These are phyloP conservation scores for Coptotermes formosanus DNA, from an alignment of 1,140 invertebrate genomes.

Conservation along the genomic window DNA sequence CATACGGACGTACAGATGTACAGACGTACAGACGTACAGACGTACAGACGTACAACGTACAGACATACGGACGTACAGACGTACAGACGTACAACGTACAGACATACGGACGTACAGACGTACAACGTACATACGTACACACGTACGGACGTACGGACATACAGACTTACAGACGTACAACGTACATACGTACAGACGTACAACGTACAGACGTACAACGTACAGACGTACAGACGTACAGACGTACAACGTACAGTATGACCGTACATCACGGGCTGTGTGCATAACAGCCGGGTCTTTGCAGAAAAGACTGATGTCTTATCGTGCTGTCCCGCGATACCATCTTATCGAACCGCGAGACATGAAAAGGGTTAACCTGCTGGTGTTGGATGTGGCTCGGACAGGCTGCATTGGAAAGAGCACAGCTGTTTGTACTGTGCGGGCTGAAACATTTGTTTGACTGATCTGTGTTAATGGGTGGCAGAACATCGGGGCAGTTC, in stretches of 20 bases:
- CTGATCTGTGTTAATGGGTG: neutral
- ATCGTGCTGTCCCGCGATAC: neutral
- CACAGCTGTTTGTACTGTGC: neutral
- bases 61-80: neutral
- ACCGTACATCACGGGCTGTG: neutral
- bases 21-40: neutral
- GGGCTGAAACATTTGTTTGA: neutral
- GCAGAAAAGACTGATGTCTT: conserved; percentile 6
- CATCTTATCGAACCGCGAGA: neutral
- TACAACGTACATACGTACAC: too few species aligned
- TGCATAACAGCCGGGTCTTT: neutral
- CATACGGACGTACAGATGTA: neutral
- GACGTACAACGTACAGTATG: neutral
- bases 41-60: too few species aligned
- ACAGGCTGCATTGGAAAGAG: neutral
- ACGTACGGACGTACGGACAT: neutral
- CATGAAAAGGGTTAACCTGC: neutral
- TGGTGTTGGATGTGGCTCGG: neutral
- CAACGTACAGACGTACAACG: neutral
- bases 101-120: too few species aligned
- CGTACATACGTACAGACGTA: too few species aligned
- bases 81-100: too few species aligned
- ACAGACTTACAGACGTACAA: too few species aligned
- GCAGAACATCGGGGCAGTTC: neutral
- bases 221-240: too few species aligned